Percentiles rank a stretch among this genome's conserved stretches.
Conservation (phyloP, 2,888 invertebrate genomes). For the Gerris lacustris region DNA sequence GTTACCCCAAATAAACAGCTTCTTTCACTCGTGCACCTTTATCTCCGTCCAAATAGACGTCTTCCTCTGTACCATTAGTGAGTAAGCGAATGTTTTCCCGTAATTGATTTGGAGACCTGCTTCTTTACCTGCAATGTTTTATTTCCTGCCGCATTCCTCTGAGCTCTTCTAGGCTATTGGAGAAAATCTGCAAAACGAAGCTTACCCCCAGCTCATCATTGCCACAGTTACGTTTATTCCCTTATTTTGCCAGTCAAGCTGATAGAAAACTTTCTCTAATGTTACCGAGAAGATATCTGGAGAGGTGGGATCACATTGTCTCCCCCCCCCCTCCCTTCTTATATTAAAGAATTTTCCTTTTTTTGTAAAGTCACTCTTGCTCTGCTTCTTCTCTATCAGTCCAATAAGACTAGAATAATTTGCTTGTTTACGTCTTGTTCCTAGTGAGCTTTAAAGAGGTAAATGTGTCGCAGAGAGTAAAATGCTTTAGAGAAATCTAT, state of each 20-base stretch:
- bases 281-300: background rate
- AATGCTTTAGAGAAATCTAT: too few relatives aligned
- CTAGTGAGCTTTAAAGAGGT: too few relatives aligned
- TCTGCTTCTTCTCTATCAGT: too few relatives aligned
- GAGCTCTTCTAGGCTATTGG: background rate
- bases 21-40: background rate
- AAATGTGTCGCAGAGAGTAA: too few relatives aligned
- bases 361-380: too few relatives aligned
- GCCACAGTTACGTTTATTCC: background rate
- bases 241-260: background rate
- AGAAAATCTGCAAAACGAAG: background rate
- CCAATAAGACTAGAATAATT: too few relatives aligned
- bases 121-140: background rate
- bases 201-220: background rate
- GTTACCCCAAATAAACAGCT: background rate
- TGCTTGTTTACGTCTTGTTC: too few relatives aligned
- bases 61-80: background rate
- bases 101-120: background rate
- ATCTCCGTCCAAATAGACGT: background rate
- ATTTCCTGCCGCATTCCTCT: background rate
- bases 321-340: background rate
- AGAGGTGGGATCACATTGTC: background rate
- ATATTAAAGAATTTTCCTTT: background rate
- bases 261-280: background rate
- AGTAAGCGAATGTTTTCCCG: background rate